phyloP scores from a whole-genome alignment of 1,140 invertebrate species.

The Drosophila sucinea region DNA sequence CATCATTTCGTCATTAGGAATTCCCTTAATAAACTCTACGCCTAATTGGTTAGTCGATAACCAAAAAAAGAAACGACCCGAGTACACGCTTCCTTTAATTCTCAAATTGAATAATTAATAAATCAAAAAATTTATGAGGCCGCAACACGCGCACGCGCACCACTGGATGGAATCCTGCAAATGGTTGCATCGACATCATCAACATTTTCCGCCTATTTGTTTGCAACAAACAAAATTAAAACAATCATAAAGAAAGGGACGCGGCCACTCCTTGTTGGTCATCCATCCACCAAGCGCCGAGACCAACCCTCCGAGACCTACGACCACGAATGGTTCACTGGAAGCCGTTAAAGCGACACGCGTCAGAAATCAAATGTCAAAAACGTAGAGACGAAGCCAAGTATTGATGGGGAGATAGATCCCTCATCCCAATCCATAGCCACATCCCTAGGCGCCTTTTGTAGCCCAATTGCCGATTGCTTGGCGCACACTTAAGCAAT shows the following conservation, averaged over 20 bases:
- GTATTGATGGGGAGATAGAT: conserved; percentile 4
- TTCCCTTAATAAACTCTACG: neutral
- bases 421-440: neutral
- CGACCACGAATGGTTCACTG: neutral
- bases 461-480: conserved; percentile 45
- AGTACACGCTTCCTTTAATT: conserved; percentile 28
- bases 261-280: conserved; percentile 4
- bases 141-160: conserved; percentile 59
- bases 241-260: conserved; percentile 63
- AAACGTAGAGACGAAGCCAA: conserved; percentile 12
- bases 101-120: conserved; percentile 75
- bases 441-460: conserved; percentile 51
- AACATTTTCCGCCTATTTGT: conserved; percentile 78
- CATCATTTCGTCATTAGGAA: neutral
- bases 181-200: conserved; percentile 62
- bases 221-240: conserved; percentile 79
- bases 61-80: conserved; percentile 1
- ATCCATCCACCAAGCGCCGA: neutral
- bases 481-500: conserved; percentile 17
- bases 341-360: conserved; percentile 70
- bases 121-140: conserved; percentile 79
- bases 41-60: conserved; percentile 11
- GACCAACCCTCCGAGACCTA: neutral
- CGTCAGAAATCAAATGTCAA: conserved; percentile 76
- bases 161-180: conserved; percentile 5